A percentile compares a stretch with the other conserved stretches of the same genome.
phyloP scores from a whole-genome alignment of 1,140 invertebrate species.

The Magallana gigas region DNA sequence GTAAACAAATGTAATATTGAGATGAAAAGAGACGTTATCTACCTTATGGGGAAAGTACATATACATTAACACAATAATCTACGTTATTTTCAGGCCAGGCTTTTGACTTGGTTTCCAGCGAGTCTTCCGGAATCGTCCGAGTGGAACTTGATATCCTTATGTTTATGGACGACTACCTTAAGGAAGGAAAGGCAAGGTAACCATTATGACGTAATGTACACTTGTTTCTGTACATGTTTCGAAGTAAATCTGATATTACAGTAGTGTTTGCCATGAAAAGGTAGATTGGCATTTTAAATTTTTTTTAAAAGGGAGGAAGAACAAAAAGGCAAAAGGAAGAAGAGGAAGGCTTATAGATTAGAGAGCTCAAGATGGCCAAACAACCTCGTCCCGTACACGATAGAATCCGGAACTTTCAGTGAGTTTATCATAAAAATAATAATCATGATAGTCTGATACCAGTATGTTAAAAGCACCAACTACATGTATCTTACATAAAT shows the following conservation, averaged over 20 bases:
- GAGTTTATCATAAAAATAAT: conserved; percentile 12
- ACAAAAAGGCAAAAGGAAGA: conserved; percentile 21
- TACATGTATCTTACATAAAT: too few relatives aligned
- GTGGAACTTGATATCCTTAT: conserved; percentile 53
- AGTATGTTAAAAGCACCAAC: too few relatives aligned
- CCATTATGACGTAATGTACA: too few relatives aligned
- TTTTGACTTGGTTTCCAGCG: conserved; percentile 3
- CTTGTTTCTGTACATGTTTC: too few relatives aligned
- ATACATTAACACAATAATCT: too few relatives aligned
- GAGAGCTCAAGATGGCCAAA: conserved; percentile 47
- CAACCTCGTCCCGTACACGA: conserved; percentile 48
- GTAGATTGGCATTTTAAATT: too few relatives aligned
- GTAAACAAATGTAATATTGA: too few relatives aligned
- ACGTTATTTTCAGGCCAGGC: neutral
- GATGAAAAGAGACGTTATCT: too few relatives aligned
- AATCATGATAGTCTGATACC: too few relatives aligned
- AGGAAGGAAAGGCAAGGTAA: conserved; percentile 30
- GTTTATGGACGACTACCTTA: conserved; percentile 40
- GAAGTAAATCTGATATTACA: too few relatives aligned
- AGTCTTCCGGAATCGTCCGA: conserved; percentile 6
- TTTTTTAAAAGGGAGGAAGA: neutral
- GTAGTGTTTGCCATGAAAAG: too few relatives aligned
- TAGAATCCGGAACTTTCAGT: conserved; percentile 48
- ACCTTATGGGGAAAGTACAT: too few relatives aligned
- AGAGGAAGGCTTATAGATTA: neutral